Evolutionary conservation across 2,113 vertebrate genomes (phyloP).

Genomic region (Marmota flaviventris): DNA sequence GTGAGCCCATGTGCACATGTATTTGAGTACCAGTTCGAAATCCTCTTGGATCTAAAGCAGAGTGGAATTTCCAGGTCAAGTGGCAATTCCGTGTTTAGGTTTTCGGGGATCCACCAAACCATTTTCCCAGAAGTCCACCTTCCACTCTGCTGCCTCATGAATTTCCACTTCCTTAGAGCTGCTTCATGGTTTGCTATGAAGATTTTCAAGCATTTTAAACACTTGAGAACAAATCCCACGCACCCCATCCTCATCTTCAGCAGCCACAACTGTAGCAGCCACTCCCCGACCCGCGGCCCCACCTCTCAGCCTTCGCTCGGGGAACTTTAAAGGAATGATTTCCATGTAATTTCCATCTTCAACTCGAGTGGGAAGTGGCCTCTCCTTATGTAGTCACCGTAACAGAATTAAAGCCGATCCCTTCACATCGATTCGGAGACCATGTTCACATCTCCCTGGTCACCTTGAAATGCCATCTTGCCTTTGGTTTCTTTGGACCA

Average conservation of each 20-base stretch:
- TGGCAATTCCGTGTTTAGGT: not conserved
- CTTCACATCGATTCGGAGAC: not conserved
- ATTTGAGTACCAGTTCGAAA: not conserved
- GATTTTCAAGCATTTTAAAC: not conserved
- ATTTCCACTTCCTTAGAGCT: not conserved
- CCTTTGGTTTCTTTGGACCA: not conserved
- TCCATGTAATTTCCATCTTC: no score
- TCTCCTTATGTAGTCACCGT: not conserved
- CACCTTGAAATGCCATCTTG: not conserved
- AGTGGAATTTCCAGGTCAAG: not conserved
- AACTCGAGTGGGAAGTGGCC: not conserved
- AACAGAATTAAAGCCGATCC: not conserved
- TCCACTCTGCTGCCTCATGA: not conserved
- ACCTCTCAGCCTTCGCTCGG: not conserved
- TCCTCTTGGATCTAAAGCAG: not conserved
- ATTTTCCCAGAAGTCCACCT: not conserved
- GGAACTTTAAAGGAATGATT: slow-evolving; percentile 15
- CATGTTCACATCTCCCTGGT: not conserved
- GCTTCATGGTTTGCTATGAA: not conserved
- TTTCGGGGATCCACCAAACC: not conserved
- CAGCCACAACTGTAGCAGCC: not conserved
- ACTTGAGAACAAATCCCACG: not conserved
- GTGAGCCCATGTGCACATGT: not conserved
- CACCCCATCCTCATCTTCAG: no score
- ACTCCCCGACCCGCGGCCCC: not conserved